Base-by-base conservation (phyloP, 2,113 vertebrate genomes). In the Podarcis raffonei region DNA sequence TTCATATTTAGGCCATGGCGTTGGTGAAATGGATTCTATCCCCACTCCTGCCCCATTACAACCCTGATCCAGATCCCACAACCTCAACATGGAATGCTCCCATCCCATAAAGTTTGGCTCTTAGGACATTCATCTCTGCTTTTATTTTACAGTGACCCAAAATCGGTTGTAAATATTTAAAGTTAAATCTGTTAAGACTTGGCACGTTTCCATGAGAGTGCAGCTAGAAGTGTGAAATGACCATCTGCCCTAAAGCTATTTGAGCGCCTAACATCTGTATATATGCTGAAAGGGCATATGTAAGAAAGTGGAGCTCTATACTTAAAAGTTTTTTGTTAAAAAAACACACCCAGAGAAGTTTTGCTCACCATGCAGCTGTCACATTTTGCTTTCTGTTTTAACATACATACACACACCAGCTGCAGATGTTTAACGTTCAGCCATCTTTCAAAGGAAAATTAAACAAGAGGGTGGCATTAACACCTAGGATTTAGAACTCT, bases 361-460 rank as follows among this genome's bases (percentile, higher is more conserved):
- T 88, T 77, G 76, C 87, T 92, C 90, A 89, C 86, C 81, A 91
- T 93, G 88, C 8, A 69, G 79, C 71, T 90, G 68, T 75, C 39
- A 18, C n/a, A 79, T 37, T 87, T 87, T 89, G 59, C 69, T 59
- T 90, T 18, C 20, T 20, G 32, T 0, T 4, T 9, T 32, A 23
- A 18, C 86, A 76, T 32, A 71, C 32, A 75, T 5, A 1, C n/a
- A 23, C 3, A 65, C 8, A 71, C 3, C 0, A 84, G 91, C 88
- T 94, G 81, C 88, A 93, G 27, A 76, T 96, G 90, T 89, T 89
- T 93, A 87, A 92, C 78, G 93, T 35, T 89, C 81, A 92, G 42
- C 92, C 91, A 91, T 62, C 18, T 62, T 83, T 39, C 27, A 95
- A 92, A 90, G 72, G 83, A 90, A 92, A 89, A 93, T 90, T 87